phyloP scores from a whole-genome alignment of 2,888 invertebrate species.

The Prenolepis imparis region DNA sequence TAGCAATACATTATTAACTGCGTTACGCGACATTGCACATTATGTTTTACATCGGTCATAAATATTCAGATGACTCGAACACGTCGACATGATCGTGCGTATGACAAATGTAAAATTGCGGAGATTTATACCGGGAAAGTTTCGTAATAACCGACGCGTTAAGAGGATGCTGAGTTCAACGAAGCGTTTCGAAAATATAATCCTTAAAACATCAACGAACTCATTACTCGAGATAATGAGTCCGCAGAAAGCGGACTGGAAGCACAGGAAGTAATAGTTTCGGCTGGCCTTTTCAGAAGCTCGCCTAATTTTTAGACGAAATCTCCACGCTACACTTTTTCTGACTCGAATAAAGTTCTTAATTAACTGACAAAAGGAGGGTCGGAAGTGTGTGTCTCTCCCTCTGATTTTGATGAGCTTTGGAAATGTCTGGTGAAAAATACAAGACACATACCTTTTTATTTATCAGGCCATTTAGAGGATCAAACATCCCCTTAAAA shows the following conservation, averaged over 20 bases:
- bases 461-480: too few relatives aligned
- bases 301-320: conserved; percentile 47
- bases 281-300: not conserved
- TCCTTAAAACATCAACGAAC: conserved; percentile 51
- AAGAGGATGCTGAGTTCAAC: conserved; percentile 50
- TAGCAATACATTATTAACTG: conserved; percentile 18
- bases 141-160: conserved; percentile 37
- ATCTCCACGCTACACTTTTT: conserved; percentile 45
- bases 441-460: too few relatives aligned
- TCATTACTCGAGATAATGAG: conserved; percentile 55
- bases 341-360: conserved; percentile 47
- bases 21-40: not conserved
- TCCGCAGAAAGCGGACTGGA: conserved; percentile 32
- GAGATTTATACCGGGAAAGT: conserved; percentile 34
- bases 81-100: not conserved
- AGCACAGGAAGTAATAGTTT: conserved; percentile 52
- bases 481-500: too few relatives aligned
- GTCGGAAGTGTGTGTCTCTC: too few relatives aligned
- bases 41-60: not conserved
- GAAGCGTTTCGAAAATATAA: conserved; percentile 46
- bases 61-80: conserved; percentile 4
- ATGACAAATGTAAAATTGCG: conserved; percentile 15
- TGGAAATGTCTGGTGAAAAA: too few relatives aligned
- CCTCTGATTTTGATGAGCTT: too few relatives aligned
- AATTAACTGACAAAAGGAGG: conserved; percentile 10